Base-by-base conservation (phyloP, 2,113 vertebrate genomes). In the Phyllostomus hastatus region DNA sequence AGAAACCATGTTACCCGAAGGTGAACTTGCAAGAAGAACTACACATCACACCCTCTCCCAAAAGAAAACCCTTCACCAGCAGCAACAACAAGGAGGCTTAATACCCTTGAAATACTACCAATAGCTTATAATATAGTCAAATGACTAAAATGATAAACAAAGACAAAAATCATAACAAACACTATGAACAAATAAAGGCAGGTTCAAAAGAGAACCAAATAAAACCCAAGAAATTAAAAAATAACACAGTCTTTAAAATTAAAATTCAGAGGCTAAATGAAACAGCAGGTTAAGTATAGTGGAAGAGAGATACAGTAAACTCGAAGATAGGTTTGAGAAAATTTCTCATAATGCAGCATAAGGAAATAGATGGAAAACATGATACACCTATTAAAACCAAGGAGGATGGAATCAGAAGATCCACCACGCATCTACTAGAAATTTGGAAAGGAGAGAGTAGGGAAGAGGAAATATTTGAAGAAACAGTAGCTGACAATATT, bases 191-290 rank as follows among this genome's bases (percentile, higher is more conserved):
- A 28, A 57, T 72, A 86, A 73, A 67, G 16, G 31, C 4, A 52
- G 31, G 24, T 46, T 78, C 90, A 33, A 70, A 86, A 88, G 72
- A 35, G 48, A 94, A 83, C 5, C 5, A 87, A 79, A 84, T 59
- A 80, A 88, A 69, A 73, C 54, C 46, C 2, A 8, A 95, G 46
- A 89, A 38, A 73, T 43, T 1, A 22, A 66, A 59, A 96, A 54
- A 75, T 10, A 72, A 75, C 1, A n/a, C 1, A n/a, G 4, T n/a
- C 50, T 81, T 72, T 46, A 87, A 85, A 79, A 81, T 46, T 88
- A 88, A 78, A 95, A 87, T 81, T 35, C 38, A 93, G 59, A 84
- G 41, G 24, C 35, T 85, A 35, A 92, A 94, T 61, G 28, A 88
- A 92, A 90, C 11, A 87, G 15, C 38, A 90, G 54, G 70, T 92